Evolutionary conservation across 2,113 vertebrate genomes (phyloP).

Genomic region (Dendropsophus ebraccatus): DNA sequence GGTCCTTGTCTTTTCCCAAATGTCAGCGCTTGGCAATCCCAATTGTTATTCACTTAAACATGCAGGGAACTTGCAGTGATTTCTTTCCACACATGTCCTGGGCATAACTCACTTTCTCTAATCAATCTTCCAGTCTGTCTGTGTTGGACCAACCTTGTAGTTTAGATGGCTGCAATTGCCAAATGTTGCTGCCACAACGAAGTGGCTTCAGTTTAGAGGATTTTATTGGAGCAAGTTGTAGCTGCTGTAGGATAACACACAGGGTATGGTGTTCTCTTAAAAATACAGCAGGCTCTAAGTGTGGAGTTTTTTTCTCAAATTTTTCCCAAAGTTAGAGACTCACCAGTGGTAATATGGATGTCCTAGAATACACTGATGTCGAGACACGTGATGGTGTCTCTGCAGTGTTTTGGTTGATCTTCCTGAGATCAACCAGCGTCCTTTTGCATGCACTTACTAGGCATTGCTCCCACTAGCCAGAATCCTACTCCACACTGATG

Average conservation of each 20-base stretch:
- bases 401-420: too few species aligned
- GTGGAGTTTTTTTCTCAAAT: too few species aligned
- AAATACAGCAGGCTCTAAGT: not conserved
- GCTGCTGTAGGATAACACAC: too few species aligned
- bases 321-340: too few species aligned
- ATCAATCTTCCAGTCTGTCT: conserved; percentile 7
- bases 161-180: not conserved
- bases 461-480: too few species aligned
- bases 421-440: too few species aligned
- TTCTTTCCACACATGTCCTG: not conserved
- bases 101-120: not conserved
- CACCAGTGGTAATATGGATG: too few species aligned
- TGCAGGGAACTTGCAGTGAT: not conserved
- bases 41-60: conserved; percentile 3
- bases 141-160: not conserved
- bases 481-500: too few species aligned
- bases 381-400: too few species aligned
- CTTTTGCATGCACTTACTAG: too few species aligned
- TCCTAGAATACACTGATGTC: too few species aligned
- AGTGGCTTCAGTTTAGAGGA: not conserved
- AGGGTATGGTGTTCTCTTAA: too few species aligned
- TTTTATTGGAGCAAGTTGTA: not conserved
- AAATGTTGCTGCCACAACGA: not conserved
- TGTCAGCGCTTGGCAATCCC: conserved; percentile 18
- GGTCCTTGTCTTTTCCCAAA: not conserved